Conservation (phyloP, 1,140 invertebrate genomes). For the Formica exsecta region DNA sequence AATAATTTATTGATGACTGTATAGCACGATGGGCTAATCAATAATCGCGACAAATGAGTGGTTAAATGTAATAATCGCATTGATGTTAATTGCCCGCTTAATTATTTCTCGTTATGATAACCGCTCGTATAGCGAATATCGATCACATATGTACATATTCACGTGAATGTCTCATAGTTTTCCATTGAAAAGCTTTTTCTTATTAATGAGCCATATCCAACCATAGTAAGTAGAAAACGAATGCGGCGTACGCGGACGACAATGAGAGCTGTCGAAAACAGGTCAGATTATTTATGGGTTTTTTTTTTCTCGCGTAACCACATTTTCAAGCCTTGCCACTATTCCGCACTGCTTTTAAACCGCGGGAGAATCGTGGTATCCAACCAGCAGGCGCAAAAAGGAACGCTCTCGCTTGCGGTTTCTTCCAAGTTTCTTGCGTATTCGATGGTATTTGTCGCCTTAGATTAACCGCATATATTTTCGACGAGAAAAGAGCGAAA, state of each 20-base stretch:
- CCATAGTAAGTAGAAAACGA: constrained; percentile 58
- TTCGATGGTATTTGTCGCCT: constrained; percentile 25
- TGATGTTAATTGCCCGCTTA: constrained; percentile 49
- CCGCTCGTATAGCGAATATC: background rate
- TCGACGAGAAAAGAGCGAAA: background rate
- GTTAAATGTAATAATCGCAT: constrained; percentile 58
- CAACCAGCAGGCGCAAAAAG: constrained; percentile 28
- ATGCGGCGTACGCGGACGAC: constrained; percentile 46
- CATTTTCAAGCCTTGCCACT: constrained; percentile 37
- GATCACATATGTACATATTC: constrained; percentile 4
- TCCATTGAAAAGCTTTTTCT: constrained; percentile 27
- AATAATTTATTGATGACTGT: constrained; percentile 45
- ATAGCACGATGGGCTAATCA: constrained; percentile 44
- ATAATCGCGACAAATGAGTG: constrained; percentile 46
- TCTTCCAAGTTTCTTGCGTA: constrained; percentile 38
- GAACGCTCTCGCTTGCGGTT: constrained; percentile 53
- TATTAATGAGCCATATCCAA: constrained; percentile 67
- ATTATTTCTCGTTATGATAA: constrained; percentile 52
- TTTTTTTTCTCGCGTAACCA: constrained; percentile 32
- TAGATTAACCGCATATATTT: constrained; percentile 42
- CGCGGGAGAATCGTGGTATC: constrained; percentile 62
- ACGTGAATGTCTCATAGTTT: constrained; percentile 15
- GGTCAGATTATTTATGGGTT: constrained; percentile 70
- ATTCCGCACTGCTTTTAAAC: constrained; percentile 54
- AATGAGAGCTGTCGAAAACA: constrained; percentile 74